A percentile compares a stretch with the other conserved stretches of the same genome.
Evolutionary conservation across 2,797 vertebrate species (phyloP).

Genomic region (Enteromius argenteus): DNA sequence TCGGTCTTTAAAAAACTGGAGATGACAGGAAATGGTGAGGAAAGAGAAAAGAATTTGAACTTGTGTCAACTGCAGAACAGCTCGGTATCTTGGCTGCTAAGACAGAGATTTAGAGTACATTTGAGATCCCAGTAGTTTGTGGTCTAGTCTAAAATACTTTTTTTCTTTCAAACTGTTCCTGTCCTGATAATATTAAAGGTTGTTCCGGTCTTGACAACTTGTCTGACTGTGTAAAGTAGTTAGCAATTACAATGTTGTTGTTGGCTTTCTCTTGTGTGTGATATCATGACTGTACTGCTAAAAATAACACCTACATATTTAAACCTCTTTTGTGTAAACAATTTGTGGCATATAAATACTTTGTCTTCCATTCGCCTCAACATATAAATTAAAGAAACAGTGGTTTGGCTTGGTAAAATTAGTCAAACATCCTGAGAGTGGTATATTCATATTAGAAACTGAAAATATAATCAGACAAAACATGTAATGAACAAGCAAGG

Average conservation of each 20-base stretch:
- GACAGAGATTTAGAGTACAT: background rate
- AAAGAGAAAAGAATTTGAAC: background rate
- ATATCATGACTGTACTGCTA: constrained; percentile 7
- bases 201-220: background rate
- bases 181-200: background rate
- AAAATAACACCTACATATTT: background rate
- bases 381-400: background rate
- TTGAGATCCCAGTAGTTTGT: background rate
- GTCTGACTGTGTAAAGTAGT: background rate
- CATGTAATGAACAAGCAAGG: background rate
- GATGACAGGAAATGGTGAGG: background rate
- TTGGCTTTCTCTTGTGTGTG: background rate
- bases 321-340: background rate
- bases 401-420: background rate
- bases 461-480: background rate
- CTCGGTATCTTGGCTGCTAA: background rate
- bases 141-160: background rate
- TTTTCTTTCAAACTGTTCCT: background rate
- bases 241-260: background rate
- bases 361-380: background rate
- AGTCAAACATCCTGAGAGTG: background rate
- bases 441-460: background rate
- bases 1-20: background rate
- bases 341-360: background rate
- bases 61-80: background rate